Base-by-base conservation (phyloP, 2,888 invertebrate species). In the Hypercompe scribonia region DNA sequence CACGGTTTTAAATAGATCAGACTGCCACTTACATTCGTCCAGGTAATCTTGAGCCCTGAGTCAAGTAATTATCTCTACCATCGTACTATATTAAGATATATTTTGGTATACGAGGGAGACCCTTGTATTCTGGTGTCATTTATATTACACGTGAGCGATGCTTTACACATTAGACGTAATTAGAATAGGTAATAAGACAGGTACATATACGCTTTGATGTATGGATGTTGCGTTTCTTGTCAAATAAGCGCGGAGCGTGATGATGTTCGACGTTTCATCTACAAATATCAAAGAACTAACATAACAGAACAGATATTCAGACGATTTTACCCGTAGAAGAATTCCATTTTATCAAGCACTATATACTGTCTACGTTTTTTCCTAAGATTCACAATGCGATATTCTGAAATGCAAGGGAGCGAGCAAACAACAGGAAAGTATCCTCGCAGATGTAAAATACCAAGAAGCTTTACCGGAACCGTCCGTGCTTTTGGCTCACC, bases 1-100 rank as follows among this genome's bases (percentile, higher is more conserved):
- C 84, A 81, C 71, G 77, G 82, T 84, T 88, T 81, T 84, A 92
- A 91, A 93, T 93, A 93, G 87, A 86, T 76, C 84, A 68, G 74
- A 77, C 72, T 61, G 71, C 72, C 67, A 71, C 76, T 75, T 77
- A 75, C 67, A 74, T 69, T 70, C 54, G 70, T 63, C 70, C 71
- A 81, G 73, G 65, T 78, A 73, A 78, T 76, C 71, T 71, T 76
- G 70, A 58, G 77, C 77, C 72, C 70, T 64, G 74, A 68, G 70
- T 70, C 58, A 65, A 64, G 74, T 50, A 31, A 66, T 63, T 58
- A 72, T 68, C 34, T 34, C 31, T 61, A 31, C 61, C 31, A 61
- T 18, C 31, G 31, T 50, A 13, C 72, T 76, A 70, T 77, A 69
- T 78, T 81, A 74, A 73, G 58, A 68, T 73, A 74, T 73, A 72